Percentiles rank a stretch among this genome's conserved stretches.
phyloP scores from a whole-genome alignment of 2,113 vertebrate species.

The Chaenocephalus aceratus region DNA sequence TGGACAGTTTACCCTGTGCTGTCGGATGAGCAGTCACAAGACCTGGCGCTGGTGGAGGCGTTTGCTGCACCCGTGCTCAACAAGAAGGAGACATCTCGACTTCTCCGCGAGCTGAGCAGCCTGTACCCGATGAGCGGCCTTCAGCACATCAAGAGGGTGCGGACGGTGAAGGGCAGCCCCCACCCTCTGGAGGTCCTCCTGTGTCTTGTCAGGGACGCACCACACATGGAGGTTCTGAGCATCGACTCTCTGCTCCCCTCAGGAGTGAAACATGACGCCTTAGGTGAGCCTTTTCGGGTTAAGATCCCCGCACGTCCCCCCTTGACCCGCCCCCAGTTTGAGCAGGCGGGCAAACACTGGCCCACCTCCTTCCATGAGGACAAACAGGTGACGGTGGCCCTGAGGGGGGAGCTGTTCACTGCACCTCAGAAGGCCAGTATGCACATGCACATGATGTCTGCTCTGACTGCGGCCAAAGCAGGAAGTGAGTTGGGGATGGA shows the following conservation, averaged over 20 bases:
- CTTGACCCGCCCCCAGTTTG: slow-evolving; percentile 88
- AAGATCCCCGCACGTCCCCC: slow-evolving; percentile 82
- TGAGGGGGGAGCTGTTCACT: slow-evolving; percentile 84
- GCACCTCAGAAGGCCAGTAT: slow-evolving; percentile 77
- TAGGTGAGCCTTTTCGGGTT: slow-evolving; percentile 88
- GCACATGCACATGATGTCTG: slow-evolving; percentile 84
- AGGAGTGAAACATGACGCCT: slow-evolving; percentile 59
- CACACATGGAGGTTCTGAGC: background rate
- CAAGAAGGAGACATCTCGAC: slow-evolving; percentile 86
- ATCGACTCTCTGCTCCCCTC: slow-evolving; percentile 76
- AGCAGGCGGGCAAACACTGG: slow-evolving; percentile 86
- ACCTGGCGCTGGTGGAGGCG: slow-evolving; percentile 79
- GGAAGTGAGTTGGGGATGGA: slow-evolving; percentile 76
- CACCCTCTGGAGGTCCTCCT: slow-evolving; percentile 87
- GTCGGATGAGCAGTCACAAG: slow-evolving; percentile 83
- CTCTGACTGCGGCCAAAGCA: slow-evolving; percentile 79
- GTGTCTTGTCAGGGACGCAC: slow-evolving; percentile 76
- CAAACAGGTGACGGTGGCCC: slow-evolving; percentile 80
- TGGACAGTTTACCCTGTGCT: slow-evolving; percentile 88
- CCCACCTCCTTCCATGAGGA: slow-evolving; percentile 91
- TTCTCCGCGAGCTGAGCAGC: slow-evolving; percentile 81
- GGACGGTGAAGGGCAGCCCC: slow-evolving; percentile 62
- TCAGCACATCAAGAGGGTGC: slow-evolving; percentile 89
- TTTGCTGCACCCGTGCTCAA: slow-evolving; percentile 87
- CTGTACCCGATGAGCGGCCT: slow-evolving; percentile 80